Base-by-base conservation (phyloP, 2,797 vertebrate genomes). In the Eospalax fontanierii region DNA sequence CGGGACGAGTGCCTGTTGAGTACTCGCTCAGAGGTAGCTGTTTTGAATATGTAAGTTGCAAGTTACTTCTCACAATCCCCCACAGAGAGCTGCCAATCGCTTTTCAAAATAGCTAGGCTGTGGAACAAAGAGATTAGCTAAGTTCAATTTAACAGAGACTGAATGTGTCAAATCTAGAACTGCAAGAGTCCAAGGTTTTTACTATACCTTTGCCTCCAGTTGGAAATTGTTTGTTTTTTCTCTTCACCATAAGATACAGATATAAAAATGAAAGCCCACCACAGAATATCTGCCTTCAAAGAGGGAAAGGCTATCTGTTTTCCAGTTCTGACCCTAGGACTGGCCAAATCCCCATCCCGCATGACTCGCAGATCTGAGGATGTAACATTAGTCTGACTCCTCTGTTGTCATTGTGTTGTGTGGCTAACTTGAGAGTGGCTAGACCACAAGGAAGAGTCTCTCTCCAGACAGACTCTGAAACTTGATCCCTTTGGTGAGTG, bases 1-100 rank as follows among this genome's bases (percentile, higher is more conserved):
- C 0, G n/a, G 16, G 15, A 7, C 0, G 3, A 65, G 2, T 4
- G 26, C 4, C 12, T 12, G 8, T 0, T 0, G 43, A 9, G 9
- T 0, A 35, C 21, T 22, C 12, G 28, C 11, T n/a, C 54, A 2
- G 8, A 68, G 61, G n/a, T 7, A 4, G 66, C 12, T 4, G 6
- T 50, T 40, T 14, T 4, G 22, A 6, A 1, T 50, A 9, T 2
- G 2, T 10, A 2, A 3, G 9, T 7, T 12, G 0, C 73, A 74
- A 43, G 4, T 30, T 43, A 7, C n/a, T 57, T 74, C 28, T 68
- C 61, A 40, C 6, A 22, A 7, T 15, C 30, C 43, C 28, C 28
- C 21, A 38, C 33, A 85, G 50, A 28, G 22, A 35, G 78, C 15
- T 4, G 21, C 1, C 16, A 4, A 16, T 33, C 19, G 3, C 24